Conservation (phyloP, 1,140 invertebrate genomes). For the Chrysoperla carnea region DNA sequence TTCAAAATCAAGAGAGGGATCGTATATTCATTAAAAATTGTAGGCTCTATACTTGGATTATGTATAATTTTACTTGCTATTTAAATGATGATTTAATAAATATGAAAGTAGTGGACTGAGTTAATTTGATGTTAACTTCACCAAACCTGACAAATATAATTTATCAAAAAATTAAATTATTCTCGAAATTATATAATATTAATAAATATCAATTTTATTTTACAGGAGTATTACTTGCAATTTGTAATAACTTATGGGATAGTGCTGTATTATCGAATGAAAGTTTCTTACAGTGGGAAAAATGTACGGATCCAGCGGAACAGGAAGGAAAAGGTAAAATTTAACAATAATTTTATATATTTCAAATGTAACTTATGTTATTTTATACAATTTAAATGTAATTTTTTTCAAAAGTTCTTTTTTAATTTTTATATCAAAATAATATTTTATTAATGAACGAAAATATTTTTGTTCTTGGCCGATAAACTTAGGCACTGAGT, state of each 20-base stretch:
- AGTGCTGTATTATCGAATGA: slow-evolving; percentile 31
- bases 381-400: not conserved
- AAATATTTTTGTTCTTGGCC: too few relatives aligned
- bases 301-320: slow-evolving; percentile 21
- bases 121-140: not conserved
- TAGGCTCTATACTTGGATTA: too few relatives aligned
- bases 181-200: not conserved
- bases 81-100: slow-evolving; percentile 3
- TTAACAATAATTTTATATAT: slow-evolving; percentile 1
- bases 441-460: too few relatives aligned
- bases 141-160: not conserved
- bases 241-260: slow-evolving; percentile 32
- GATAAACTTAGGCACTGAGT: slow-evolving; percentile 1
- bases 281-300: slow-evolving; percentile 32
- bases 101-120: not conserved
- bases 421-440: too few relatives aligned
- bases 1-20: too few relatives aligned
- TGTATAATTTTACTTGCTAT: too few relatives aligned
- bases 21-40: too few relatives aligned
- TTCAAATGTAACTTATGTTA: slow-evolving; percentile 1
- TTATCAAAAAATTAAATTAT: slow-evolving; percentile 1
- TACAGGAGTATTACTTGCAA: slow-evolving; percentile 31
- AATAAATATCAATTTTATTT: slow-evolving; percentile 8
- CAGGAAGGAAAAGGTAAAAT: slow-evolving; percentile 22
- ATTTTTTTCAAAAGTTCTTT: too few relatives aligned